These are phyloP conservation scores for Drosophila ustulata DNA, from an alignment of 2,888 invertebrate genomes.

Conservation along the genomic window DNA sequence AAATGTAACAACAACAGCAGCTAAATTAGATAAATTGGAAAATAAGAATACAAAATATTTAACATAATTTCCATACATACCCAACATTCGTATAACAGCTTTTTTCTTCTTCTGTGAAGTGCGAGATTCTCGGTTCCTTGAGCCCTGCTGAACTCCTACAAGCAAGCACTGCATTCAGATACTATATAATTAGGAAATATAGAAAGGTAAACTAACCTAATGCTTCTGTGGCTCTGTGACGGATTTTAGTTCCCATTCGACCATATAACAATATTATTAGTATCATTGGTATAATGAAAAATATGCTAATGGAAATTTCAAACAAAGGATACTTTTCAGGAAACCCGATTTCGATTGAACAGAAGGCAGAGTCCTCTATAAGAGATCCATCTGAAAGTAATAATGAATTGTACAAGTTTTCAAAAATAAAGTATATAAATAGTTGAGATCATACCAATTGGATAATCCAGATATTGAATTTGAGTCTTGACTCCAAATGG, in stretches of 20 bases:
- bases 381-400: slow-evolving; percentile 84
- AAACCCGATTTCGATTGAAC: slow-evolving; percentile 88
- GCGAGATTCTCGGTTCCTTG: slow-evolving; percentile 89
- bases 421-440: neutral
- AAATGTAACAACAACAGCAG: slow-evolving; percentile 96
- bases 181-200: neutral
- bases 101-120: slow-evolving; percentile 90
- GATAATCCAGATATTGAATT: slow-evolving; percentile 91
- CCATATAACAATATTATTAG: slow-evolving; percentile 92
- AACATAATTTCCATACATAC: slow-evolving; percentile 85
- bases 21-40: slow-evolving; percentile 85
- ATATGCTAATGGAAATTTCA: slow-evolving; percentile 92
- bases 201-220: slow-evolving; percentile 78
- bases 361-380: slow-evolving; percentile 92
- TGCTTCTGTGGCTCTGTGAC: slow-evolving; percentile 86
- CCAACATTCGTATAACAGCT: slow-evolving; percentile 92
- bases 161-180: neutral
- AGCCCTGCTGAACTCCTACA: slow-evolving; percentile 86
- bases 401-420: neutral
- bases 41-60: neutral
- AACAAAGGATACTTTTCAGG: slow-evolving; percentile 89
- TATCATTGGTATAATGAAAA: slow-evolving; percentile 91
- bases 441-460: slow-evolving; percentile 86
- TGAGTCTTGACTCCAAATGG: slow-evolving; percentile 92
- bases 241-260: slow-evolving; percentile 91